Conservation (phyloP, 2,113 vertebrate species). For the Garra rufa region DNA sequence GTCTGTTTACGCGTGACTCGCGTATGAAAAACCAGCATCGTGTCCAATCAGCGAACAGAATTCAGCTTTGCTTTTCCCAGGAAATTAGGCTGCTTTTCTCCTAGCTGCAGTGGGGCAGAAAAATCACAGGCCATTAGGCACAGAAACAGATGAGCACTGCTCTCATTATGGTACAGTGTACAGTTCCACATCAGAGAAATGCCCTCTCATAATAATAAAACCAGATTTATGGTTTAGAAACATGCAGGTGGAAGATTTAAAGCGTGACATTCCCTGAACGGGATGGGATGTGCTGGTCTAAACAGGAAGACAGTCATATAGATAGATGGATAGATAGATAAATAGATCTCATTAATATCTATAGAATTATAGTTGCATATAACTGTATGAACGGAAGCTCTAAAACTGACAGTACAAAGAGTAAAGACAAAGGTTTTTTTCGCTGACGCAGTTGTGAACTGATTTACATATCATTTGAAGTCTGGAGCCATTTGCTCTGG, state of each 20-base stretch:
- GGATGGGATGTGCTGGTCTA: no score
- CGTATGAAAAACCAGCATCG: slow-evolving; percentile 40
- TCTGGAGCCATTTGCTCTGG: slow-evolving; percentile 17
- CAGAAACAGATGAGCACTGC: slow-evolving; percentile 49
- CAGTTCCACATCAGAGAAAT: slow-evolving; percentile 8
- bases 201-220: slow-evolving; percentile 10
- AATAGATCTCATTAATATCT: not conserved
- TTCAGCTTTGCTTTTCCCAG: slow-evolving; percentile 36
- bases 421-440: not conserved
- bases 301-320: not conserved
- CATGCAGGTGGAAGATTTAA: slow-evolving; percentile 4
- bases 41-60: slow-evolving; percentile 47
- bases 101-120: slow-evolving; percentile 51
- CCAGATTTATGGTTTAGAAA: not conserved
- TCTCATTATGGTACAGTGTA: slow-evolving; percentile 32
- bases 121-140: slow-evolving; percentile 58
- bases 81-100: slow-evolving; percentile 28
- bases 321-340: not conserved
- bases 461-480: slow-evolving; percentile 35
- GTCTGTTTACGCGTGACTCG: slow-evolving; percentile 50
- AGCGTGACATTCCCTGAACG: not conserved
- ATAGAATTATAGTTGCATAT: not conserved
- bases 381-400: not conserved
- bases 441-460: not conserved
- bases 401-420: not conserved